Base-by-base conservation (phyloP, 92 coral and sea anemone species). In the Porites cylindrica region DNA sequence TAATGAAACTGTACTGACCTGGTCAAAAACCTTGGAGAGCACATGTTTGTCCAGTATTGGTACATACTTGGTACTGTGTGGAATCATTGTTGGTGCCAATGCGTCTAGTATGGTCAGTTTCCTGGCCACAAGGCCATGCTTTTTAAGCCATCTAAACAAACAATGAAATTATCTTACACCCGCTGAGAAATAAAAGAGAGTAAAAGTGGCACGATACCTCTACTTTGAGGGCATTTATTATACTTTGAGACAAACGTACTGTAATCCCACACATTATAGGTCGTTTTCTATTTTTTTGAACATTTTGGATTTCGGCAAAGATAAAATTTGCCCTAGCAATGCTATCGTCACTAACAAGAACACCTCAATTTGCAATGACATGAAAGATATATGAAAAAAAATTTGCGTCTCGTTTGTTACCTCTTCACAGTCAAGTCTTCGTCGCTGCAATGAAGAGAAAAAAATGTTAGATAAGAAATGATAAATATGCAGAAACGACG, bases 41-140 rank as follows among this genome's bases (percentile, higher is more conserved):
- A 95, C 85, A 84, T 95, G 98, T 65, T 93, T 95, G 87, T 95
- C 92, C 89, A 95, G 89, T 69, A 95, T 93, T 21, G 98, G 98
- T 2, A 95, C 93, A 72, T 95, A 95, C 76, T 95, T 95, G 20
- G 98, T 93, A 53, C 86, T 93, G 85, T 95, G 98, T 2, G 94
- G 98, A 64, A 95, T 93, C 20, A 95, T 80, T 4, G 98, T 95
- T 4, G 98, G 98, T 0, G 98, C 96, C 51, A 95, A 83, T 51
- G 98, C 98, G 73, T 95, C 98, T n/a, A 95, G 84, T 78, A 95
- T 95, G 17, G 98, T 95, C 74, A 95, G 94, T 80, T 89, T 91
- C 81, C 93, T 90, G 19, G 96, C 93, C 10, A 85, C 93, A 23
- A 95, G 92, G 9, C 98, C 96, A 60, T 95, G 90, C 72, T 93